phyloP scores from a whole-genome alignment of 2,888 invertebrate species.

The Zeuzera pyrina region DNA sequence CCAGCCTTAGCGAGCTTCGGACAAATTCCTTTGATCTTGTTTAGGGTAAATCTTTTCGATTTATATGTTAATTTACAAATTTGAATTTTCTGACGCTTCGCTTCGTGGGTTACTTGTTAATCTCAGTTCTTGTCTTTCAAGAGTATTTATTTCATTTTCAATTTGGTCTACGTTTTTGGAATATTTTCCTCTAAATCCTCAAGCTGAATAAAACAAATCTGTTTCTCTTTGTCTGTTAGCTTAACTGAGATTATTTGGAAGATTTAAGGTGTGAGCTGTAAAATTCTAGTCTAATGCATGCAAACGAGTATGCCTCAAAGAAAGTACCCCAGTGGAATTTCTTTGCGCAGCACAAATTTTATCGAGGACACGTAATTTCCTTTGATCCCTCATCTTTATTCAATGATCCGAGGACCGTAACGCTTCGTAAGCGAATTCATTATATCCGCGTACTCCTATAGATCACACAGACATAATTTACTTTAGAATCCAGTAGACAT shows the following conservation, averaged over 20 bases:
- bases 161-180: too few relatives aligned
- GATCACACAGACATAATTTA: conserved; percentile 23
- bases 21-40: conserved; percentile 69
- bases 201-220: too few relatives aligned
- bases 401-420: conserved; percentile 63
- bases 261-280: conserved; percentile 4
- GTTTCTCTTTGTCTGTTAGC: too few relatives aligned
- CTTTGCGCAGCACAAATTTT: conserved; percentile 60
- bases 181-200: too few relatives aligned
- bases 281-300: conserved; percentile 34
- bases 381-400: conserved; percentile 71
- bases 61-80: conserved; percentile 69
- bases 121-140: conserved; percentile 39
- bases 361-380: conserved; percentile 60
- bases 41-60: conserved; percentile 69
- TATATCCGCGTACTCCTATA: conserved; percentile 51
- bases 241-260: too few relatives aligned
- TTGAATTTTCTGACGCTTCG: conserved; percentile 56
- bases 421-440: conserved; percentile 65
- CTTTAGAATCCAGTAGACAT: conserved; percentile 19
- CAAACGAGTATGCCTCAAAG: conserved; percentile 40
- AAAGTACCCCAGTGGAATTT: conserved; percentile 42
- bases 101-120: conserved; percentile 46
- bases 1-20: conserved; percentile 40
- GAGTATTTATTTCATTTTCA: conserved; percentile 28